phyloP scores from a whole-genome alignment of 2,113 vertebrate species.

The Baryphthengus martii region DNA sequence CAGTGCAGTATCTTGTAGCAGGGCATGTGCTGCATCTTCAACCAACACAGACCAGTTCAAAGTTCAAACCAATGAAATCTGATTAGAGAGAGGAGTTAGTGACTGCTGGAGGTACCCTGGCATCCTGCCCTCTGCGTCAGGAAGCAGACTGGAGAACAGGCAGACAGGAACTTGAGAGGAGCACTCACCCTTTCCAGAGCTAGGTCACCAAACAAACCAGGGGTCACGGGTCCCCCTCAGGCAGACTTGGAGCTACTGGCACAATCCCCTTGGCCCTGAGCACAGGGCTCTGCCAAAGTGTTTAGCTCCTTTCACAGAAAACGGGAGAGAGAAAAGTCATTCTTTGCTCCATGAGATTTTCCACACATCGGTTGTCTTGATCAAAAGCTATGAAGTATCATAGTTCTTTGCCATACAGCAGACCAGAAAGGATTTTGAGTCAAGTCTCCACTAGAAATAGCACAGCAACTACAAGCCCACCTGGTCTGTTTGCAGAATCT shows the following conservation, averaged over 20 bases:
- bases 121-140: not conserved
- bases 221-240: not conserved
- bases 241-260: not conserved
- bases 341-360: not conserved
- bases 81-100: not conserved
- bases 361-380: not conserved
- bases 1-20: not conserved
- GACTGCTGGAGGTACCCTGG: not conserved
- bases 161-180: not conserved
- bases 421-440: not conserved
- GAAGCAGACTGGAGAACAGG: not conserved
- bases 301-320: not conserved
- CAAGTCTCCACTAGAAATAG: not conserved
- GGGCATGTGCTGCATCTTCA: not conserved
- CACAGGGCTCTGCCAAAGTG: not conserved
- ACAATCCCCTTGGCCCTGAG: accelerated
- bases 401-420: not conserved
- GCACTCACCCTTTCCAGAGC: not conserved
- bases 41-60: not conserved
- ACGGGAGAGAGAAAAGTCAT: not conserved
- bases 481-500: not conserved
- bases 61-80: not conserved
- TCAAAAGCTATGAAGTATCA: not conserved
- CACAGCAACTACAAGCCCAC: not conserved
- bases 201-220: not conserved